Evolutionary conservation across 2,888 invertebrate species (phyloP).

Genomic region (Tyria jacobaeae): DNA sequence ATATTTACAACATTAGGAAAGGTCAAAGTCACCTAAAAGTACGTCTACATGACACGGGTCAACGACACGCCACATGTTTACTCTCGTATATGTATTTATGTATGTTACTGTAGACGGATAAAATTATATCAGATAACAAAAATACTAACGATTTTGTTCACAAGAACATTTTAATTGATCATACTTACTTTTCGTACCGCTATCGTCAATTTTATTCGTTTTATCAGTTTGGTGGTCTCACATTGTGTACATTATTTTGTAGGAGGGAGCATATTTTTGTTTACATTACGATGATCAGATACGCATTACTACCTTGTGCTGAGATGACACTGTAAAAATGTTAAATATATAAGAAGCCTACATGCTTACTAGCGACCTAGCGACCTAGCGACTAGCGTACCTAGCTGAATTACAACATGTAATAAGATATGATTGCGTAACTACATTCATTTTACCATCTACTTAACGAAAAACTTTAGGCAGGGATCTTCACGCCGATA

Average conservation of each 20-base stretch:
- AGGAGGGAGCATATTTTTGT: too few relatives aligned
- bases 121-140: slow-evolving; percentile 14
- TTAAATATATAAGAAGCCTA: too few relatives aligned
- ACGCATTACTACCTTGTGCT: too few relatives aligned
- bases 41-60: slow-evolving; percentile 55
- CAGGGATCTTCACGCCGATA: too few relatives aligned
- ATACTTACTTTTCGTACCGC: slow-evolving; percentile 1
- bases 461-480: too few relatives aligned
- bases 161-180: not conserved
- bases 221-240: not conserved
- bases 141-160: slow-evolving; percentile 4
- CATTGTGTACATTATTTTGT: not conserved
- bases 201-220: not conserved
- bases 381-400: too few relatives aligned
- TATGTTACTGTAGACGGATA: slow-evolving; percentile 5
- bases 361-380: too few relatives aligned
- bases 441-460: too few relatives aligned
- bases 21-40: slow-evolving; percentile 62
- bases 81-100: slow-evolving; percentile 25
- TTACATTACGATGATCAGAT: too few relatives aligned
- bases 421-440: too few relatives aligned
- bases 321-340: too few relatives aligned
- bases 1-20: slow-evolving; percentile 37
- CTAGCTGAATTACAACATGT: too few relatives aligned
- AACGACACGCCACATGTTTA: slow-evolving; percentile 51